A percentile compares a stretch with the other conserved stretches of the same genome.
phyloP scores from a whole-genome alignment of 2,797 vertebrate species.

The Danio jaintianensis region DNA sequence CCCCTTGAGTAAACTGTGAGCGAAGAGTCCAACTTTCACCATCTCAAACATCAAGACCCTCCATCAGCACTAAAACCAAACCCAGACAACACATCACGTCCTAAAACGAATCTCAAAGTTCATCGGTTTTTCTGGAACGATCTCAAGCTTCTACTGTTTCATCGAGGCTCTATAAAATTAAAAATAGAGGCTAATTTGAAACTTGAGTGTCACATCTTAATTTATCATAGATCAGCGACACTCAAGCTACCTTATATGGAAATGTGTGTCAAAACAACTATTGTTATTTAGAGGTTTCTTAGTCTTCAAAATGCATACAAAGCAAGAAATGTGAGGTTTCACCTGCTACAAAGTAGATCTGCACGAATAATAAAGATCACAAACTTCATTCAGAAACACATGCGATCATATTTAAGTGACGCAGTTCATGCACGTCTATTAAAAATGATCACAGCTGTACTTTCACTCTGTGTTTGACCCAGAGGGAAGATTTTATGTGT shows the following conservation, averaged over 20 bases:
- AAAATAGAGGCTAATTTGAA: slow-evolving; percentile 29
- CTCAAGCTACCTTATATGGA: neutral
- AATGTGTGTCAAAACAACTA: neutral
- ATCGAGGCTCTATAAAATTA: neutral
- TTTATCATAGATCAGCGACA: neutral
- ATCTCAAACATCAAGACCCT: neutral
- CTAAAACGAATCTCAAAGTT: neutral
- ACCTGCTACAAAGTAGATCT: too few relatives aligned
- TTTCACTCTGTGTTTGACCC: too few relatives aligned
- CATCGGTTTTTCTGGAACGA: neutral
- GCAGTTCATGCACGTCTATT: too few relatives aligned
- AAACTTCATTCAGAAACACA: too few relatives aligned
- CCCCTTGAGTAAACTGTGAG: slow-evolving; percentile 32
- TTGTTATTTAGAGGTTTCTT: too few relatives aligned
- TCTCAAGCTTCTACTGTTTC: slow-evolving; percentile 10
- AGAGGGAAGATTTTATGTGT: too few relatives aligned
- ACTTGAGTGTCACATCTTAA: neutral
- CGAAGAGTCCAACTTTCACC: neutral
- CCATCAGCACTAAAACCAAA: neutral
- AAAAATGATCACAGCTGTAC: too few relatives aligned
- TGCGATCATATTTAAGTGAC: too few relatives aligned
- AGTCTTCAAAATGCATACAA: too few relatives aligned
- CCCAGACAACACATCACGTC: neutral
- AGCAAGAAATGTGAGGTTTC: too few relatives aligned
- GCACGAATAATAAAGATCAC: too few relatives aligned